Evolutionary conservation across 2,113 vertebrate genomes (phyloP).

Genomic region (Patagioenas fasciata): DNA sequence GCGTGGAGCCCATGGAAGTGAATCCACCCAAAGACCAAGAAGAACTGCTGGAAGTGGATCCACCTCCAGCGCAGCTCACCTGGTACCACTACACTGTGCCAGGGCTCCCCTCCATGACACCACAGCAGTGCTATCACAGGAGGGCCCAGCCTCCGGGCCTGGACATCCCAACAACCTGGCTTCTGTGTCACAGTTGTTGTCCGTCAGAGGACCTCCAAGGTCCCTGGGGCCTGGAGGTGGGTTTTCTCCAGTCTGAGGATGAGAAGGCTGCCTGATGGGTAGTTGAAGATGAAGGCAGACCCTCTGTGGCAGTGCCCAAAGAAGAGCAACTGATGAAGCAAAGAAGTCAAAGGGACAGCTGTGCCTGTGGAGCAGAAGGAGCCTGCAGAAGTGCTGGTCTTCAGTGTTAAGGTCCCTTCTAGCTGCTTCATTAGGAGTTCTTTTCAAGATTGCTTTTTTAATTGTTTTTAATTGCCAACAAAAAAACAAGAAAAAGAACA

Average conservation of each 20-base stretch:
- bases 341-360: background rate
- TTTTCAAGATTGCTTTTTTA: background rate
- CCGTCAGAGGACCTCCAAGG: fast-evolving
- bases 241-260: background rate
- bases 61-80: background rate
- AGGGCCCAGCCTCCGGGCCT: background rate
- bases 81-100: background rate
- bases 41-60: background rate
- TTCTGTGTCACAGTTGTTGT: fast-evolving
- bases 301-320: background rate
- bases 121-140: fast-evolving
- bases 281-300: background rate
- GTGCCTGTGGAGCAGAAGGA: background rate
- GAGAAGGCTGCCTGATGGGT: background rate
- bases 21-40: background rate
- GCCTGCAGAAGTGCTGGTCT: background rate
- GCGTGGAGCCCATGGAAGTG: background rate
- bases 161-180: background rate
- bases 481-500: background rate
- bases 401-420: background rate
- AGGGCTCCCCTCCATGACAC: background rate
- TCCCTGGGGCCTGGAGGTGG: background rate
- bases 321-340: background rate
- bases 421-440: background rate
- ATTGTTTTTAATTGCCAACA: background rate